Evolutionary conservation across 2,888 invertebrate species (phyloP).

Genomic region (Thymelicus lineola): DNA sequence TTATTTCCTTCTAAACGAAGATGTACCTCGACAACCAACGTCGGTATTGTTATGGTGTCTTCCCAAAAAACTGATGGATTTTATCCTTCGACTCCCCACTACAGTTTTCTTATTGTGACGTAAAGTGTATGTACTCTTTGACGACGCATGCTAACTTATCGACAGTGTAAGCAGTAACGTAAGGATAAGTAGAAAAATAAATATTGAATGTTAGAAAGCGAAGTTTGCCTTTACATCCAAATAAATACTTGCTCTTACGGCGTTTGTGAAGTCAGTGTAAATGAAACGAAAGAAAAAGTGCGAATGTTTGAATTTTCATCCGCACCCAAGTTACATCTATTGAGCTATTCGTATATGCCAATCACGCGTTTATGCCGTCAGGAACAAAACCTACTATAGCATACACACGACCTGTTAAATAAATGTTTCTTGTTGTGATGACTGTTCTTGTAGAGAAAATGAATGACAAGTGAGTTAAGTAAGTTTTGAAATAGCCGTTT

Average conservation of each 20-base stretch:
- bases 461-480: slow-evolving; percentile 32
- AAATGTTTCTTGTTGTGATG: neutral
- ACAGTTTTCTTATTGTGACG: slow-evolving; percentile 67
- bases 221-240: slow-evolving; percentile 77
- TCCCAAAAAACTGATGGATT: slow-evolving; percentile 79
- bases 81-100: slow-evolving; percentile 80
- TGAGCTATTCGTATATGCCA: slow-evolving; percentile 3
- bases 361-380: neutral
- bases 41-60: slow-evolving; percentile 77
- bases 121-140: slow-evolving; percentile 70
- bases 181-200: slow-evolving; percentile 83
- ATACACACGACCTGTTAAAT: neutral
- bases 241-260: slow-evolving; percentile 61
- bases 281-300: slow-evolving; percentile 84
- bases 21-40: slow-evolving; percentile 65
- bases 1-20: slow-evolving; percentile 47
- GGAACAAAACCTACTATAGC: neutral
- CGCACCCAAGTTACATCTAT: slow-evolving; percentile 42
- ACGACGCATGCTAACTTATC: slow-evolving; percentile 72
- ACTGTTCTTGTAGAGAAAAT: slow-evolving; percentile 29
- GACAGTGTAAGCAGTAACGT: slow-evolving; percentile 55
- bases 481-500: slow-evolving; percentile 26
- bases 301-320: slow-evolving; percentile 79
- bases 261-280: slow-evolving; percentile 70
- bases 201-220: slow-evolving; percentile 83